phyloP scores from a whole-genome alignment of 2,797 vertebrate species.

The Thaleichthys pacificus region DNA sequence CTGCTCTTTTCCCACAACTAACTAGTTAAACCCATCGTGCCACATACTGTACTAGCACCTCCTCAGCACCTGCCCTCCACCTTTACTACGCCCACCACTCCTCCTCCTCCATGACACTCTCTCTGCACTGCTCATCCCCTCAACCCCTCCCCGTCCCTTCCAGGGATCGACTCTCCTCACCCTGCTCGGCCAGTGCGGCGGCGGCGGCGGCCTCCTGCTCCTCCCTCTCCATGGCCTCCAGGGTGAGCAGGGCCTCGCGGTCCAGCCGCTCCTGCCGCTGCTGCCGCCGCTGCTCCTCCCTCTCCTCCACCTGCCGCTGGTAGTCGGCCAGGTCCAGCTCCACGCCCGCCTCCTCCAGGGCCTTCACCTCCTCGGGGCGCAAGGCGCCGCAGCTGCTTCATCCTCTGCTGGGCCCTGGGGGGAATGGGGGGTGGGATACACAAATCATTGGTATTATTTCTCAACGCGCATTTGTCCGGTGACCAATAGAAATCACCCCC shows the following conservation, averaged over 20 bases:
- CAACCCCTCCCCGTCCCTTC: too few species aligned
- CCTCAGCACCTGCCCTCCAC: not conserved
- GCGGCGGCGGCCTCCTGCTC: conserved; percentile 64
- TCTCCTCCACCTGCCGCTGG: conserved; percentile 74
- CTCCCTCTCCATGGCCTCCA: conserved; percentile 77
- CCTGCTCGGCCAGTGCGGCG: conserved; percentile 45
- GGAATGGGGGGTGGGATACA: not conserved
- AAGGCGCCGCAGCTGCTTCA: conserved; percentile 87
- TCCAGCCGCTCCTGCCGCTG: conserved; percentile 75
- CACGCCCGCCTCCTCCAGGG: conserved; percentile 79
- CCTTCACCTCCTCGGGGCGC: conserved; percentile 90
- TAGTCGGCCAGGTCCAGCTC: conserved; percentile 73
- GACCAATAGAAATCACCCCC: too few species aligned
- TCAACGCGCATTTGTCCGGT: too few species aligned
- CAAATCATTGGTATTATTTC: too few species aligned
- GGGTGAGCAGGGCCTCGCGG: conserved; percentile 71
- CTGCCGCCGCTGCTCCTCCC: conserved; percentile 77
- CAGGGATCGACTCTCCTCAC: conserved; percentile 16
- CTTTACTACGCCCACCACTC: too few species aligned
- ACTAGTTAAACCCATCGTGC: too few species aligned
- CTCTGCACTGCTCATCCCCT: too few species aligned
- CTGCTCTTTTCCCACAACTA: too few species aligned
- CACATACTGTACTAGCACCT: too few species aligned
- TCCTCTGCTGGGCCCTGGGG: conserved; percentile 86
- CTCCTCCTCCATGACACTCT: conserved; percentile 27